Base-by-base conservation (phyloP, 2,113 vertebrate species). In the Xiphophorus couchianus region DNA sequence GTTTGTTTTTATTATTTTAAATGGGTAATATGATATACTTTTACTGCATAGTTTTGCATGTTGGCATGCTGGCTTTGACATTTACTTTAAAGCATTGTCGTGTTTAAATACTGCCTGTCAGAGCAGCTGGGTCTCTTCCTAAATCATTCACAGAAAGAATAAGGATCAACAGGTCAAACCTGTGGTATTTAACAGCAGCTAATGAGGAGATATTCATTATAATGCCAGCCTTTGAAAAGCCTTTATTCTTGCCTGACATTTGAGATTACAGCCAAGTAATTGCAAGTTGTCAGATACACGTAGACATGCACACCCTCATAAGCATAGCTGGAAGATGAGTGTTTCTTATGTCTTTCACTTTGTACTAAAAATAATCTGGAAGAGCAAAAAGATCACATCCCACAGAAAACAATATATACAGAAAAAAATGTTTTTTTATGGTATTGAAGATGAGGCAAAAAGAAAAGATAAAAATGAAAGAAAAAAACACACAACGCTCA, bases 181-280 rank as follows among this genome's bases (percentile, higher is more conserved):
- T 72, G 62, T 83, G 85, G 39, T 81, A 87, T 90, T 88, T 77
- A 83, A 19, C 77, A 39, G 39, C 76, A 81, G 72, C 67, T 79
- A 87, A 91, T 82, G 77, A 88, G 73, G 54, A 66, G 29, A 51
- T 69, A 73, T 82, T 77, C 1, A 4, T 78, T 86, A 87, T 67
- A 81, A 90, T 84, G 71, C 48, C 51, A 35, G 67, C 29, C 69
- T 78, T 73, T 73, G 71, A 77, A 62, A 48, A 73, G 72, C 72
- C 66, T 81, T 62, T 37, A 67, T 71, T 78, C 71, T 68, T 80
- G 73, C 69, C 76, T 90, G 83, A 71, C 83, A 91, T 92, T 93
- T 89, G 5, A 63, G 76, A 80, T 81, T 75, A 69, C 62, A 64
- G 42, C 30, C 31, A 69, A 51, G 71, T 90, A 90, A 91, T 93